Base-by-base conservation (phyloP, 2,888 invertebrate genomes). In the Exocentrus adspersus region DNA sequence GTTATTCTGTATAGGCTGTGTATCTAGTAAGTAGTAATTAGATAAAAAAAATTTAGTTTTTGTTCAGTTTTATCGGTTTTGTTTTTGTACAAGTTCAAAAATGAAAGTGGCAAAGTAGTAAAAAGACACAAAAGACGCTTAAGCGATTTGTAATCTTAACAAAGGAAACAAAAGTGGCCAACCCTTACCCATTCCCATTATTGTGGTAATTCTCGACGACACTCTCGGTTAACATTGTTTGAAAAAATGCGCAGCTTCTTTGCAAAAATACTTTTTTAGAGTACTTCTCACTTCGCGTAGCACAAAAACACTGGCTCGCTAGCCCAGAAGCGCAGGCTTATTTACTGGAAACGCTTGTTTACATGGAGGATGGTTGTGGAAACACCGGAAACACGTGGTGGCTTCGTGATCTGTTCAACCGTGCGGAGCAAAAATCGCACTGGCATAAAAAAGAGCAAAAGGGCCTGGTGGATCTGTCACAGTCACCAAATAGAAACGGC, bases 301-400 rank as follows among this genome's bases (percentile, higher is more conserved):
- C 62, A 64, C 64, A 45, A 62, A 68, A 62, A 62, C 45, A 69
- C 69, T 66, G 67, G 61, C 61, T 51, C 41, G 52, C 41, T 37
- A 50, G 14, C 43, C 43, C 28, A n/a, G 53, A 51, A 30, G 32
- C 41, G 63, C 32, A 58, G 56, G 46, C 51, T 50, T 79, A 79
- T 54, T 68, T 68, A 72, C 68, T 65, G 68, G 64, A 65, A n/a
- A 60, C 68, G 61, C 67, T 72, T 72, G 72, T 72, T 72, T 72
- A 72, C 72, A 68, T 67, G 61, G 62, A 68, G 62, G 60, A 60
- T 54, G 65, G 54, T 28, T 60, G 24, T 30, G 30, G 24, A 30
- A 60, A 32, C 72, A 71, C 69, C 19, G 30, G 24, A 30, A 60
- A 32, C 72, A 71, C 69, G 72, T 61, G 69, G 57, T 56, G 12